Conservation (phyloP, 2,797 vertebrate genomes). For the Neosilurus mollespiculum region DNA sequence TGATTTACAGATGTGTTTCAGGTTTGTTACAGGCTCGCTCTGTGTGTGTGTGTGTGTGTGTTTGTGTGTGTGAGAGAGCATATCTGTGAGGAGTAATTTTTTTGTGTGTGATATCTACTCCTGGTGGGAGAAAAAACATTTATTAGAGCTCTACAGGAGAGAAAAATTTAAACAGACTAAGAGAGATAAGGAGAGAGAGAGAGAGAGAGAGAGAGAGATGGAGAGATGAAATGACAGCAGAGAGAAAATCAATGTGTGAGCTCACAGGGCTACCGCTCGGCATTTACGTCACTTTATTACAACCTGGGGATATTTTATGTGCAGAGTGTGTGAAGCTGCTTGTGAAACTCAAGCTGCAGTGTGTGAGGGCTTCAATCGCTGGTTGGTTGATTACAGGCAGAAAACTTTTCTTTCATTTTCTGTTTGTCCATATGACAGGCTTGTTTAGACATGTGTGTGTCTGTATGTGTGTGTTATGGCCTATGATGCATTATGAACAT, state of each 20-base stretch:
- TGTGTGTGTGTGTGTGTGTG: neutral
- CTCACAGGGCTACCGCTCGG: neutral
- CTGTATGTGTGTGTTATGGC: neutral
- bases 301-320: constrained; percentile 6
- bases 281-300: constrained; percentile 1
- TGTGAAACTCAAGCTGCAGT: neutral
- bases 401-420: neutral
- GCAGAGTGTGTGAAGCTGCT: neutral
- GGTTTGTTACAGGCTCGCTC: too few relatives aligned
- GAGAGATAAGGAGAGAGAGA: neutral
- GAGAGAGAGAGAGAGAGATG: neutral
- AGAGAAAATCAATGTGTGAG: neutral
- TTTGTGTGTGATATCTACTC: neutral
- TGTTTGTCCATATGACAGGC: neutral
- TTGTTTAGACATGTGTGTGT: constrained; percentile 1
- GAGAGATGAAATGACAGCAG: neutral
- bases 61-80: neutral
- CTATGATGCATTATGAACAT: neutral
- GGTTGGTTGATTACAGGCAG: neutral
- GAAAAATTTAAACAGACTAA: neutral
- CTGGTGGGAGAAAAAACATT: neutral
- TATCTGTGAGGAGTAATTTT: neutral
- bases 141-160: neutral
- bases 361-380: too few relatives aligned
- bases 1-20: too few relatives aligned